Percentiles rank a stretch among this genome's conserved stretches.
Conservation (phyloP, 53 echinoderm and acorn worm species). For the Holothuria scabra region DNA sequence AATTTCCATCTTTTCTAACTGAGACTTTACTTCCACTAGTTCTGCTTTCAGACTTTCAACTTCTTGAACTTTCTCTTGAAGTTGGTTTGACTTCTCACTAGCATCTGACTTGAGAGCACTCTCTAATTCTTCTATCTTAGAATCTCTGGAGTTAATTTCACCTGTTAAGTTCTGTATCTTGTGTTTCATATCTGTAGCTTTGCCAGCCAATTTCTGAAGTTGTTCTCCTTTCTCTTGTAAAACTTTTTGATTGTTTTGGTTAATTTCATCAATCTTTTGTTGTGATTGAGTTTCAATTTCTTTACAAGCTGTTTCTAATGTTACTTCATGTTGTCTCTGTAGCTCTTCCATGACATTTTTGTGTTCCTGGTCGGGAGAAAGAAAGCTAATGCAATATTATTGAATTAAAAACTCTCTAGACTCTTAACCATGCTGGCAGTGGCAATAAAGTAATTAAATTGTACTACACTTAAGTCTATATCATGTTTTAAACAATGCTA, state of each 20-base stretch:
- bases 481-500: too few species aligned
- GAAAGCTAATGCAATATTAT: background rate
- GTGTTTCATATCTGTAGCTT: slow-evolving; percentile 87
- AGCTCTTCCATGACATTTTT: slow-evolving; percentile 78
- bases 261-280: slow-evolving; percentile 78
- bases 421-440: too few species aligned
- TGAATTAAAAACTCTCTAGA: too few species aligned
- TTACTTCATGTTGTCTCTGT: slow-evolving; percentile 71
- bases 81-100: slow-evolving; percentile 43
- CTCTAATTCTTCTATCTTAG: slow-evolving; percentile 67
- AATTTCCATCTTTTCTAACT: slow-evolving; percentile 20
- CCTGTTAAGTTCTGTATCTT: slow-evolving; percentile 68
- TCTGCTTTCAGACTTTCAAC: slow-evolving; percentile 18
- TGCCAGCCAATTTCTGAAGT: slow-evolving; percentile 76
- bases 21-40: slow-evolving; percentile 29
- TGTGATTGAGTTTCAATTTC: slow-evolving; percentile 77
- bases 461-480: too few species aligned
- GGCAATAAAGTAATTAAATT: too few species aligned
- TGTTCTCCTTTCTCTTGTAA: slow-evolving; percentile 97
- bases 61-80: slow-evolving; percentile 59
- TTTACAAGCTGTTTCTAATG: slow-evolving; percentile 60
- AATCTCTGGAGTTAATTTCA: slow-evolving; percentile 66
- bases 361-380: slow-evolving; percentile 56
- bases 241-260: slow-evolving; percentile 73
- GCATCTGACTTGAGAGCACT: slow-evolving; percentile 39